Base-by-base conservation (phyloP, 2,113 vertebrate species). In the Choloepus hoffmanni region DNA sequence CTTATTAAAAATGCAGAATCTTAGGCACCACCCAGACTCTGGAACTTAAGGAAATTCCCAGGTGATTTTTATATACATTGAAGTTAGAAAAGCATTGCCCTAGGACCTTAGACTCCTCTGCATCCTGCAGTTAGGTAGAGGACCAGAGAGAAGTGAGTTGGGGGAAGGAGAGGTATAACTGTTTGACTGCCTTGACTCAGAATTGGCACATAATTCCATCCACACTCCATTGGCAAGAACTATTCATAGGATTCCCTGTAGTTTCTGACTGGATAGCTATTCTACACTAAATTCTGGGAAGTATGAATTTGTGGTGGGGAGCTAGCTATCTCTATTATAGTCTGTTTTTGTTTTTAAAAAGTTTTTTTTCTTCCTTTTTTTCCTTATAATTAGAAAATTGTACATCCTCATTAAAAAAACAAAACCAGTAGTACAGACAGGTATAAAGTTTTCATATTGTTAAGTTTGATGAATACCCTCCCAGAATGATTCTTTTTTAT, bases 281-380 rank as follows among this genome's bases (percentile, higher is more conserved):
- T n/a, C 24, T 82, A 0, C 21, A 23, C 65, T 86, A 40, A 95
- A n/a, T 15, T 81, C 68, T 62, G 9, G 16, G 36, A 40, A 94
- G 30, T 77, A 72, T 26, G 26, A 74, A 45, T 53, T 48, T 82
- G 10, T 50, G 4, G 4, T 89, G 26, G 63, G n/a, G 40, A 68
- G 50, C 9, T 73, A 50, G 45, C 55, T 9, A 36, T 93, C 48
- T 92, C 68, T 93, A 19, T 28, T 82, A 30, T 8, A 62, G 15
- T 33, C 16, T 92, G 26, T 72, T 30, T 90, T 77, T 55, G 23
- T 65, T 95, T 76, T 92, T 86, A 16, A 53, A 86, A 76, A 87
- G n/a, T 88, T 91, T 84, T 45, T 2, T 87, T 89, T 70, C 21
- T 24, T 85, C 86, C 79, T n/a, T 5, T 88, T 90, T 89, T 92